Percentiles rank a stretch among this genome's conserved stretches.
Conservation (phyloP, 2,797 vertebrate species). For the Odontamblyopus rebecca region DNA sequence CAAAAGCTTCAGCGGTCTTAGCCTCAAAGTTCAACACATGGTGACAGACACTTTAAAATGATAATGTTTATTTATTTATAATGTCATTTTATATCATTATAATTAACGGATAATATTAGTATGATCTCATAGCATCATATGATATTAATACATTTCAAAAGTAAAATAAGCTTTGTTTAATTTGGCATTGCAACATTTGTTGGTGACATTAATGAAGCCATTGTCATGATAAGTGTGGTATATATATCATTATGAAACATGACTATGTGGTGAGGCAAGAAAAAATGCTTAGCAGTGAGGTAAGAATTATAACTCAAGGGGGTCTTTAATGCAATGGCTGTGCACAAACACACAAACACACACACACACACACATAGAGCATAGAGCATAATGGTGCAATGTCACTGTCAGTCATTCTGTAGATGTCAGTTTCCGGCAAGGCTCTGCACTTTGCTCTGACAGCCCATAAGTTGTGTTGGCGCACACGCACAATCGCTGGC, state of each 20-base stretch:
- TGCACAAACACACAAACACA: constrained; percentile 33
- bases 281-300: constrained; percentile 37
- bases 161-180: constrained; percentile 38
- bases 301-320: constrained; percentile 41
- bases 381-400: constrained; percentile 55
- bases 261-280: constrained; percentile 15
- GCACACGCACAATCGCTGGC: constrained; percentile 47
- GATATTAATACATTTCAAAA: not conserved
- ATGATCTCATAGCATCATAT: not conserved
- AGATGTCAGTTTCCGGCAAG: constrained; percentile 74
- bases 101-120: not conserved
- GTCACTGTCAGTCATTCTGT: constrained; percentile 76
- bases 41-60: not conserved
- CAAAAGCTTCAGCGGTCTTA: not conserved
- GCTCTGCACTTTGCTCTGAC: constrained; percentile 77
- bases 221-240: constrained; percentile 87
- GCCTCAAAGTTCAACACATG: not conserved
- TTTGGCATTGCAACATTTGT: constrained; percentile 46
- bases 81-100: not conserved
- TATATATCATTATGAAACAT: constrained; percentile 27
- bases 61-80: not conserved
- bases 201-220: constrained; percentile 83
- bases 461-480: constrained; percentile 76
- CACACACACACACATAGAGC: constrained; percentile 34
- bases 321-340: constrained; percentile 47